Conservation (phyloP, 2,797 vertebrate genomes). For the Hyperoplus lanceolatus region DNA sequence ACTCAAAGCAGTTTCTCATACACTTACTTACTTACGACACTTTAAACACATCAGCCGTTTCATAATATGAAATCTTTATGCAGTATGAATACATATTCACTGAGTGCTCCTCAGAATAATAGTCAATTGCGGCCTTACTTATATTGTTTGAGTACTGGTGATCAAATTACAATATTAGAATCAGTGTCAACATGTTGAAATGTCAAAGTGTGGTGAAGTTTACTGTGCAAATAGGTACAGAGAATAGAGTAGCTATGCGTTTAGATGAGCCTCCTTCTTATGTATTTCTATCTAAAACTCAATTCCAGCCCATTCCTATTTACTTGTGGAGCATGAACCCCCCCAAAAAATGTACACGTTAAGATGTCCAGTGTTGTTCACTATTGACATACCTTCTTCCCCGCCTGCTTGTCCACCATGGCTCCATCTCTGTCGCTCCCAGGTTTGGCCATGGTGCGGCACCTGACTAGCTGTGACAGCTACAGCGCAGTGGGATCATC, state of each 20-base stretch:
- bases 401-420: conserved; percentile 98
- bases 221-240: neutral
- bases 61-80: neutral
- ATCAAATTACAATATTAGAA: conserved; percentile 10
- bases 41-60: neutral
- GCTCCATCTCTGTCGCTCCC: conserved; percentile 96
- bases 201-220: neutral
- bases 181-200: neutral
- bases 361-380: neutral
- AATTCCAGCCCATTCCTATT: neutral
- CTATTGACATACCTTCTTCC: conserved; percentile 91
- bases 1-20: neutral
- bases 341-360: too few relatives aligned
- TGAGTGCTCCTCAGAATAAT: neutral
- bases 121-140: neutral
- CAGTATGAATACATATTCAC: neutral
- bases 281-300: conserved; percentile 3
- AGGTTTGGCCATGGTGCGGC: conserved; percentile 98
- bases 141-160: neutral
- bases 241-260: neutral
- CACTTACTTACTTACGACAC: neutral
- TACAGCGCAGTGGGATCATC: conserved; percentile 90
- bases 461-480: conserved; percentile 92
- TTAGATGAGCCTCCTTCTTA: neutral
- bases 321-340: too few relatives aligned